Base-by-base conservation (phyloP, 1,140 invertebrate species). In the Drosophila sproati region DNA sequence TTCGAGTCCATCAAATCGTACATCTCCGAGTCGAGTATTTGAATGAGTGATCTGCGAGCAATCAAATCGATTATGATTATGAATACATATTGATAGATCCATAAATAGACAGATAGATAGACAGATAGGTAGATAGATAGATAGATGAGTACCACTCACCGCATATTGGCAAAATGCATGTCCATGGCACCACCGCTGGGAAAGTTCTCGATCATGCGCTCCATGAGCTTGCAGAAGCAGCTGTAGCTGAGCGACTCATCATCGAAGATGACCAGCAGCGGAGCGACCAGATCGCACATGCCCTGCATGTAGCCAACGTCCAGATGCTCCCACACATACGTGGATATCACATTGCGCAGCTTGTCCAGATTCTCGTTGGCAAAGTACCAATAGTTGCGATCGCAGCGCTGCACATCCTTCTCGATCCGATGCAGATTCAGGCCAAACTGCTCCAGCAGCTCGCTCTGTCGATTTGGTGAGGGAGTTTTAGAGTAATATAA, bases 241-340 rank as follows among this genome's bases (percentile, higher is more conserved):
- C 96, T 97, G 91, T 98, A 98, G 0, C 97, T 96, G n/a, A 96
- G 92, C 1, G 97, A 96, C 93, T 99, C 98, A 91, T 99, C 98
- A 91, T 98, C 96, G 93, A 98, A 96, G 72, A 98, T 96, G 1
- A 98, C 98, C 3, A 99, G 94, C 3, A 99, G 93, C 0, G 98
- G 98, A 8, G 98, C 98, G 0, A 96, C 97, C 48, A 99, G 94
- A 93, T 99, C 98, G 93, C 98, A 99, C 98, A 99, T 99, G 92
- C 98, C 96, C 93, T 97, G 96, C 94, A 97, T 96, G 92, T 97
- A 97, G 5, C 98, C 98, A 56, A 97, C 95, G 50, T 98, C 97
- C 73, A 98, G 93, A 88, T 98, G 96, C 92, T 98, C 96, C 97
- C 98, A 99, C 31, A 99, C 98, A 93, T 98, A 98, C 95, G 98